Evolutionary conservation across 2,113 vertebrate species (phyloP).

Genomic region (Pyxicephalus adspersus): DNA sequence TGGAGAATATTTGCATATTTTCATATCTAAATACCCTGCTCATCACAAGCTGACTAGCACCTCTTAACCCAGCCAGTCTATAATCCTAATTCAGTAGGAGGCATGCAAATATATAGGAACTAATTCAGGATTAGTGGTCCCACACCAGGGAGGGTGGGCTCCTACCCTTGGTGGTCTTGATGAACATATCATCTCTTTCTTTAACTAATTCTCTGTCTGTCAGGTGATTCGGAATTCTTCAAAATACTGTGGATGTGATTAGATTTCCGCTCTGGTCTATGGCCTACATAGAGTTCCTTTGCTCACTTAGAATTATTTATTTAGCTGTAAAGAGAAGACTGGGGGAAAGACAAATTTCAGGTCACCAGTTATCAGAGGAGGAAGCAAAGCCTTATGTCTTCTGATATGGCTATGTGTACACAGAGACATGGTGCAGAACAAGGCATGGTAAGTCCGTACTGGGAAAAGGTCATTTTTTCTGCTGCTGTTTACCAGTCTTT

Average conservation of each 20-base stretch:
- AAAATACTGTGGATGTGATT: constrained; percentile 10
- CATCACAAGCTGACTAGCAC: constrained; percentile 48
- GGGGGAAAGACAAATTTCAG: too few species aligned
- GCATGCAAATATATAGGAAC: constrained; percentile 52
- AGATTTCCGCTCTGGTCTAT: background rate
- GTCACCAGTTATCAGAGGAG: constrained; percentile 5
- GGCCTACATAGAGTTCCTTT: background rate
- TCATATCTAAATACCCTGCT: constrained; percentile 55
- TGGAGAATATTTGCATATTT: constrained; percentile 58
- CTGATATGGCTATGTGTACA: too few species aligned
- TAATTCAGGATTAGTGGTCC: constrained; percentile 44
- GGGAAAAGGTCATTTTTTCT: too few species aligned
- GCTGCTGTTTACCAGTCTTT: too few species aligned
- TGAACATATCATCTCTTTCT: constrained; percentile 16
- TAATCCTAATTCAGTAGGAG: constrained; percentile 55
- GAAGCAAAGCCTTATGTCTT: too few species aligned
- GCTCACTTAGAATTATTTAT: background rate
- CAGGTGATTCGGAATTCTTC: background rate
- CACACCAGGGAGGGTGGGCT: background rate
- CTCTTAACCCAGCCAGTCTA: constrained; percentile 38
- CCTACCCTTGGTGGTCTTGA: constrained; percentile 27
- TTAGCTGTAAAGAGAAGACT: too few species aligned
- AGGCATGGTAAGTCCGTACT: too few species aligned
- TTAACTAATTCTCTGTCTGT: constrained; percentile 24
- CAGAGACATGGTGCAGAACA: too few species aligned